phyloP scores from a whole-genome alignment of 2,113 vertebrate genomes.

The Tenebrosternarchus preto region DNA sequence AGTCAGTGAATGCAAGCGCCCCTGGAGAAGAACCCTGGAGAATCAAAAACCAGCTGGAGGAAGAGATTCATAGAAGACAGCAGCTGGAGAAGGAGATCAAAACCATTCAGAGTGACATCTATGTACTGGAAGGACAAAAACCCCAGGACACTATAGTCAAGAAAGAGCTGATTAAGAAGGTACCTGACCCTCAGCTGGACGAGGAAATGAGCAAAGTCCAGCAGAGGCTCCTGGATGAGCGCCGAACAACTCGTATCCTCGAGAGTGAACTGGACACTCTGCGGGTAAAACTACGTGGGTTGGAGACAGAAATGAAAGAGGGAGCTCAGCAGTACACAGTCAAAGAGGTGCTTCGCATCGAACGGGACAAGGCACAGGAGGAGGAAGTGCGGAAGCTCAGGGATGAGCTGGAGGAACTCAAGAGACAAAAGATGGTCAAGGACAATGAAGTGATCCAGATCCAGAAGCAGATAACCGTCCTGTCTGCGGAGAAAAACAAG shows the following conservation, averaged over 20 bases:
- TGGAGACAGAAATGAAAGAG: conserved; percentile 83
- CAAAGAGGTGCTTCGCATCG: conserved; percentile 94
- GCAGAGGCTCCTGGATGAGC: conserved; percentile 85
- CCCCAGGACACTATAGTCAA: conserved; percentile 87
- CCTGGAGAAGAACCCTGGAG: conserved; percentile 82
- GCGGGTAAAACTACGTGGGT: conserved; percentile 72
- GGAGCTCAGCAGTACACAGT: conserved; percentile 91
- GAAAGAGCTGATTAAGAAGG: conserved; percentile 89
- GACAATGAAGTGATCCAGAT: conserved; percentile 83
- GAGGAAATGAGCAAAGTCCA: conserved; percentile 85
- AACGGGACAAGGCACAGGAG: conserved; percentile 87
- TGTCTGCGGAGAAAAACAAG: conserved; percentile 83
- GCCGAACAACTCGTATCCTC: conserved; percentile 80
- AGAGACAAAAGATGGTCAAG: conserved; percentile 81
- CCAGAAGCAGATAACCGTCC: conserved; percentile 79
- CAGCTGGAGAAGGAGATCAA: conserved; percentile 87
- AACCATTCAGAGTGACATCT: conserved; percentile 84
- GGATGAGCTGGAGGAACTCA: conserved; percentile 86
- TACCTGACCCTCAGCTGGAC: conserved; percentile 89
- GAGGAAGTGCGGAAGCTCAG: conserved; percentile 84
- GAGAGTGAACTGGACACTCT: conserved; percentile 86
- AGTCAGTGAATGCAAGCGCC: conserved; percentile 62
- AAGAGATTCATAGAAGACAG: conserved; percentile 85
- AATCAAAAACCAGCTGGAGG: conserved; percentile 85
- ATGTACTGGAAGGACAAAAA: conserved; percentile 83